A percentile compares a stretch with the other conserved stretches of the same genome.
phyloP scores from a whole-genome alignment of 2,888 invertebrate species.

The Leptopilina drosophilae region DNA sequence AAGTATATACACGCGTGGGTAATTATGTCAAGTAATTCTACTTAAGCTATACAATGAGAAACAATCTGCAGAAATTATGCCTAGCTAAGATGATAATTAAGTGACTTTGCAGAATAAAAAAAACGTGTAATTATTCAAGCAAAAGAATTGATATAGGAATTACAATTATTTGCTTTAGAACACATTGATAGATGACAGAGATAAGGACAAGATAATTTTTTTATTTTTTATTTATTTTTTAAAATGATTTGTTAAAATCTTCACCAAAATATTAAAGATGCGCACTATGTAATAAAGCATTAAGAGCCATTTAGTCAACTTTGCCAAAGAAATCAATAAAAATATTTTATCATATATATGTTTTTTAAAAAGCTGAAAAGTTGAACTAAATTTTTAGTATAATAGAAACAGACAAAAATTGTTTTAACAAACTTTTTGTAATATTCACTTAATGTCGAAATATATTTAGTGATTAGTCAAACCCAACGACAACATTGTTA shows the following conservation, averaged over 20 bases:
- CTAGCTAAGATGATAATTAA: neutral
- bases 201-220: constrained; percentile 15
- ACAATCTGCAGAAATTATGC: constrained; percentile 21
- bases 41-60: constrained; percentile 23
- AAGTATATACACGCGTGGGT: constrained; percentile 2
- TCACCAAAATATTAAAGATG: neutral
- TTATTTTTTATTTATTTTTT: too few relatives aligned
- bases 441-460: too few relatives aligned
- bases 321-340: too few relatives aligned
- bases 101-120: neutral
- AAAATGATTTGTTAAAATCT: constrained; percentile 23
- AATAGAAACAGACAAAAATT: too few relatives aligned
- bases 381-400: too few relatives aligned
- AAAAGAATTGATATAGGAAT: neutral
- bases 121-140: neutral
- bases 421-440: too few relatives aligned
- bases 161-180: constrained; percentile 3
- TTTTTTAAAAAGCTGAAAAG: too few relatives aligned
- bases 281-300: too few relatives aligned
- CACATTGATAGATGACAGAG: neutral
- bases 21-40: constrained; percentile 21
- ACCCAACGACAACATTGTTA: too few relatives aligned
- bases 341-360: too few relatives aligned
- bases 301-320: too few relatives aligned
- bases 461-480: too few relatives aligned